phyloP scores from a whole-genome alignment of 2,888 invertebrate genomes.

The Synanthedon myopaeformis region DNA sequence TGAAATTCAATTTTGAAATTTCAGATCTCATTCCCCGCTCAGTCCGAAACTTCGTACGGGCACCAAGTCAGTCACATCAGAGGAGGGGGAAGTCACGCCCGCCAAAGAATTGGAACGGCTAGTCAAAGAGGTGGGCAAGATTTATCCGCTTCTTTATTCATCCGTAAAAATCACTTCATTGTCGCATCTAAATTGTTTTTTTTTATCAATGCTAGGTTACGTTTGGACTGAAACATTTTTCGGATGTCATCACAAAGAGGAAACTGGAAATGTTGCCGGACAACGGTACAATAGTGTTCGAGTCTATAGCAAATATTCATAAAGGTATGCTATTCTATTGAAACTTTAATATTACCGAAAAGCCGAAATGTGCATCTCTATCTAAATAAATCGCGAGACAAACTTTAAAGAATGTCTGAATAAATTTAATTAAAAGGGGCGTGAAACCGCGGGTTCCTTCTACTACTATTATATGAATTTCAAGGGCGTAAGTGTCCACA shows the following conservation, averaged over 20 bases:
- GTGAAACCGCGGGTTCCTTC: too few species aligned
- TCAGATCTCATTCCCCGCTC: slow-evolving; percentile 74
- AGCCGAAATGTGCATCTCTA: too few species aligned
- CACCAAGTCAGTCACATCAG: slow-evolving; percentile 62
- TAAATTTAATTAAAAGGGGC: too few species aligned
- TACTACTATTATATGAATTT: too few species aligned
- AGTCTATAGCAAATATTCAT: slow-evolving; percentile 90
- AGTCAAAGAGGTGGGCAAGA: slow-evolving; percentile 71
- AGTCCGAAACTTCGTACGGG: slow-evolving; percentile 71
- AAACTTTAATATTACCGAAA: too few species aligned
- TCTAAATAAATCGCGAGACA: too few species aligned
- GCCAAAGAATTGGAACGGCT: slow-evolving; percentile 80
- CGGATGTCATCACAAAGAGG: slow-evolving; percentile 92
- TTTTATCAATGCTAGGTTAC: slow-evolving; percentile 43
- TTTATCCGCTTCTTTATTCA: slow-evolving; percentile 9
- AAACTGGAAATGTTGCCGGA: slow-evolving; percentile 94
- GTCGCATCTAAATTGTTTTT: slow-evolving; percentile 10
- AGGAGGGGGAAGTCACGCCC: slow-evolving; percentile 73
- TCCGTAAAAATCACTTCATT: slow-evolving; percentile 13
- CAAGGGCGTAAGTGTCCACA: too few species aligned
- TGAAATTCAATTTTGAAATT: neutral
- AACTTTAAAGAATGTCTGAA: too few species aligned
- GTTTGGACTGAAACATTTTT: slow-evolving; percentile 83
- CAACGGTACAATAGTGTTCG: slow-evolving; percentile 92
- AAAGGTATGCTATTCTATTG: slow-evolving; percentile 54